Percentiles rank a stretch among this genome's conserved stretches.
These are phyloP conservation scores for Hydrotaea diabolus DNA, from an alignment of 2,888 invertebrate genomes.

Conservation along the genomic window DNA sequence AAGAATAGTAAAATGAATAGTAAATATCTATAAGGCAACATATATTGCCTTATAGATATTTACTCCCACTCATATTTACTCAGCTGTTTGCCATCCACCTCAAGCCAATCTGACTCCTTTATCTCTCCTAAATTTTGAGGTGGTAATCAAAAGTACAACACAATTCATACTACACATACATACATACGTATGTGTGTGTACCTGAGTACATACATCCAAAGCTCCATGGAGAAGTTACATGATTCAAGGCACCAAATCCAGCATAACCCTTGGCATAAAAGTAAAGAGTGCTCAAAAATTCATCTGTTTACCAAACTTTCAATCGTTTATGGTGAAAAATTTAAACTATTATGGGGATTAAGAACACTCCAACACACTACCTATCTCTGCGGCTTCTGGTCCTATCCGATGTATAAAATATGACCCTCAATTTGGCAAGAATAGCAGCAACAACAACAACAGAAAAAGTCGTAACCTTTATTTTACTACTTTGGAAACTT, in stretches of 20 bases:
- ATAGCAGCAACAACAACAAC: background rate
- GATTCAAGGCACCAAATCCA: background rate
- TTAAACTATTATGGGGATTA: slow-evolving; percentile 22
- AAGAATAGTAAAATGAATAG: too few relatives aligned
- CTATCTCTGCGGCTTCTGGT: background rate
- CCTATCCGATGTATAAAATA: background rate
- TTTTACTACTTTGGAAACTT: slow-evolving; percentile 23
- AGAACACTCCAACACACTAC: background rate
- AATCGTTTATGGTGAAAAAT: slow-evolving; percentile 10
- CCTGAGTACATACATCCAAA: too few relatives aligned
- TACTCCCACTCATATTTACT: too few relatives aligned
- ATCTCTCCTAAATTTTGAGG: too few relatives aligned
- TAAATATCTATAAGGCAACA: too few relatives aligned
- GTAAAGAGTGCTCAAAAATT: background rate
- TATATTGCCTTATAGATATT: too few relatives aligned
- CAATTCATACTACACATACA: too few relatives aligned
- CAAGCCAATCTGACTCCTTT: too few relatives aligned
- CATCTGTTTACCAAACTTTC: slow-evolving; percentile 15
- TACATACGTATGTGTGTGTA: too few relatives aligned
- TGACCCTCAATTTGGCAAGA: slow-evolving; percentile 18
- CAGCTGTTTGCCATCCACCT: too few relatives aligned
- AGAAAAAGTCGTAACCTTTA: slow-evolving; percentile 18
- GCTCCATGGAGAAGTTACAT: background rate
- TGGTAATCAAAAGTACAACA: too few relatives aligned
- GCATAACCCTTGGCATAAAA: background rate